Evolutionary conservation across 2,888 invertebrate genomes (phyloP).

Genomic region (Heliothis peltigera): DNA sequence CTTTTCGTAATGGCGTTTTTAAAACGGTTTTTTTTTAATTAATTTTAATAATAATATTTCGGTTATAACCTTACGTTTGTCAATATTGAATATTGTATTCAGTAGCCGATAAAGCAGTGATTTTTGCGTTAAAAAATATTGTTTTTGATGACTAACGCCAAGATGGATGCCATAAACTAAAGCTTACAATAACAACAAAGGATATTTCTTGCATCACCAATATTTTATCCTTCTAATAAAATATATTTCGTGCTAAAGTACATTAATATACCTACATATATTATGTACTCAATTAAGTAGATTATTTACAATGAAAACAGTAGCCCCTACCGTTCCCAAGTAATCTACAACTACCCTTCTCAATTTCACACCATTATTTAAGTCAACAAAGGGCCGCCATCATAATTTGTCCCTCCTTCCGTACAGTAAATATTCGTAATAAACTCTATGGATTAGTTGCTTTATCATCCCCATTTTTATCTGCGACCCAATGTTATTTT

Average conservation of each 20-base stretch:
- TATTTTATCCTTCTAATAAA: neutral
- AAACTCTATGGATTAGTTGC: conserved; percentile 53
- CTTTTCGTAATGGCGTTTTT: neutral
- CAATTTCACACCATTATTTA: conserved; percentile 81
- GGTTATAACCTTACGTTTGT: neutral
- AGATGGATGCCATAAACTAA: neutral
- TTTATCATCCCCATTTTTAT: conserved; percentile 63
- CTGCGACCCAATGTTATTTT: conserved; percentile 79
- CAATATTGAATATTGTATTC: conserved; percentile 31
- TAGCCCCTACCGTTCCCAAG: conserved; percentile 32
- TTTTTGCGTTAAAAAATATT: conserved; percentile 12
- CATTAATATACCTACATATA: neutral
- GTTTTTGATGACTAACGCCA: conserved; percentile 10
- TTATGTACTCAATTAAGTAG: conserved; percentile 29
- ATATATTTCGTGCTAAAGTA: neutral
- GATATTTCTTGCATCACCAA: neutral
- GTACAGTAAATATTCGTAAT: conserved; percentile 78
- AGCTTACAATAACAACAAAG: neutral
- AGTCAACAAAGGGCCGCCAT: conserved; percentile 81
- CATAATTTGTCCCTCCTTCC: conserved; percentile 71
- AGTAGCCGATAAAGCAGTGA: conserved; percentile 24
- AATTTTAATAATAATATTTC: neutral
- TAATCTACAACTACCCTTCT: conserved; percentile 62
- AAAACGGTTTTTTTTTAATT: neutral
- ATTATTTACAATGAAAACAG: conserved; percentile 46